Evolutionary conservation across 1,140 invertebrate genomes (phyloP).

Genomic region (Ceratoteleas bidentatus): DNA sequence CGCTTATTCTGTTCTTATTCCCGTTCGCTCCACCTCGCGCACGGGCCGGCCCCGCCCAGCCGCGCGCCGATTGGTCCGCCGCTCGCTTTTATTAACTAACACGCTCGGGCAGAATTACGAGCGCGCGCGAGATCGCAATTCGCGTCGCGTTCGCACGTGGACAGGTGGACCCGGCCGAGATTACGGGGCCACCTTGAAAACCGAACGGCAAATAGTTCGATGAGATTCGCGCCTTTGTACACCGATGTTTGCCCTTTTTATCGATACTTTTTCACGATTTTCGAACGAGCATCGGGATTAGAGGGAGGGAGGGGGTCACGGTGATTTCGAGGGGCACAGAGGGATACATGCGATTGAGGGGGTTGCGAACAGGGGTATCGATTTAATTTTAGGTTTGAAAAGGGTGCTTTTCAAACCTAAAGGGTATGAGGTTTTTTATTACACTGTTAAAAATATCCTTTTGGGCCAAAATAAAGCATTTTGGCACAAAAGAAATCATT

Average conservation of each 20-base stretch:
- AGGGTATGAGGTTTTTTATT: too few relatives aligned
- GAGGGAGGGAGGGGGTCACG: too few relatives aligned
- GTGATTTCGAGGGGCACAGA: too few relatives aligned
- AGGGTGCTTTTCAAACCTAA: too few relatives aligned
- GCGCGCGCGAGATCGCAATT: slow-evolving; percentile 42
- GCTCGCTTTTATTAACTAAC: slow-evolving; percentile 49
- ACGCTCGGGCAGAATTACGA: slow-evolving; percentile 44
- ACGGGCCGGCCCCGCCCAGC: slow-evolving; percentile 20
- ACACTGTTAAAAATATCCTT: too few relatives aligned
- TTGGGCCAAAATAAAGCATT: too few relatives aligned
- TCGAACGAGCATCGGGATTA: too few relatives aligned
- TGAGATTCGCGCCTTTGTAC: slow-evolving; percentile 19
- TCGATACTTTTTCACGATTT: too few relatives aligned
- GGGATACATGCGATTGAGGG: too few relatives aligned
- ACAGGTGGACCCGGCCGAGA: slow-evolving; percentile 37
- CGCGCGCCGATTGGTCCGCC: slow-evolving; percentile 20
- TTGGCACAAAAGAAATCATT: too few relatives aligned
- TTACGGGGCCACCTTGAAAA: slow-evolving; percentile 27
- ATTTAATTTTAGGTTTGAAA: too few relatives aligned
- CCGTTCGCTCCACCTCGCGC: slow-evolving; percentile 44
- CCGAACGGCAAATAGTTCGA: slow-evolving; percentile 11
- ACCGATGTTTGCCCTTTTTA: not conserved
- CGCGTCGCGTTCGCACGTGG: slow-evolving; percentile 46
- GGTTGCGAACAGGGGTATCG: too few relatives aligned
- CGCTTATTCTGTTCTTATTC: slow-evolving; percentile 27